Evolutionary conservation across 2,113 vertebrate genomes (phyloP), one percentile per base, ranked within the genome.

Genomic region (Platysternon megacephalum): DNA sequence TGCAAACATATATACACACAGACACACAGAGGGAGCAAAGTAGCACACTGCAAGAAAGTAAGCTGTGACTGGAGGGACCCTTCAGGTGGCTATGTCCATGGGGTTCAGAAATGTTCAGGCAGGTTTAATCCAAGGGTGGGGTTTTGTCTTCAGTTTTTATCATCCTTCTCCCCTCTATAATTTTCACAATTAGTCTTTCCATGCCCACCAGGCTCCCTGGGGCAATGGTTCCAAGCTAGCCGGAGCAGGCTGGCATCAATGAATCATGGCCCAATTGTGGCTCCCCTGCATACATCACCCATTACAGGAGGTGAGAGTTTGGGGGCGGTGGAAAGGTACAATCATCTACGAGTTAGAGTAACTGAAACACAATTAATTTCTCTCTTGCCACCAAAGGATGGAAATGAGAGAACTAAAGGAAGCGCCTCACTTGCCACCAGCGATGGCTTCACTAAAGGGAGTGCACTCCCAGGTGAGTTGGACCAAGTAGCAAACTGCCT

Each of bases 1-100:
- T 99, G 99, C 92, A 98, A 98, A 97, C 97, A 98, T 97, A 98
- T 95, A 97, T 95, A 97, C 93, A 84, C 52, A 95, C 91, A 96
- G 93, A 98, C 93, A 97, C 84, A 98, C 81, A 95, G 44, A 98
- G 89, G 94, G 94, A 96, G 96, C 96, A 97, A 87, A 95, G 94
- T 96, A 92, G 93, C 65, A 85, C 2, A 74, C 88, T 29, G 80
- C 39, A 5, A 92, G 90, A 93, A 58, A 10, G 6, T 74, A 49
- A 32, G 85, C n/a, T 35, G 83, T 8, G n/a, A 91, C 2, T 56
- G 1, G 3, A 4, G 8, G 89, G 56, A 82, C 24, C 80, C 46
- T 39, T 17, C n/a, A 17, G 9, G 29, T 24, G 14, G 53, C 39
- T 19, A 90, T 32, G 0, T 87, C 56, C 93, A 49, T 10, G 11